Conservation (phyloP, 2,113 vertebrate genomes). For the Eira barbara region DNA sequence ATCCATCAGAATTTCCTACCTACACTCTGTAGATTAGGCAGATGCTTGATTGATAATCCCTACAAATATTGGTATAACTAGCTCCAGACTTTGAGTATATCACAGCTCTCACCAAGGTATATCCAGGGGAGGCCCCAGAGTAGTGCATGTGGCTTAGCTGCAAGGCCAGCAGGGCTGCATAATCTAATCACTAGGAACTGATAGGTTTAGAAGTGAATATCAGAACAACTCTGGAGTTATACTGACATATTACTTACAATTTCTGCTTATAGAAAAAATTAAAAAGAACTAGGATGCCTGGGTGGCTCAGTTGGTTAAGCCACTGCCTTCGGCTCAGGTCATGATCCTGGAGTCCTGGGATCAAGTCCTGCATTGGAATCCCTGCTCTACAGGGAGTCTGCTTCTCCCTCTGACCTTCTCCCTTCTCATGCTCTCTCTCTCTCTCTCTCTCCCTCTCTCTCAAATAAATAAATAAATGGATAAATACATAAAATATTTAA, state of each 20-base stretch:
- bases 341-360: too few relatives aligned
- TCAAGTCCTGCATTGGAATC: too few relatives aligned
- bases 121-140: background rate
- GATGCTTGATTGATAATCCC: conserved; percentile 45
- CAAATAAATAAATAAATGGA: too few relatives aligned
- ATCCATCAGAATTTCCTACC: background rate
- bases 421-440: too few relatives aligned
- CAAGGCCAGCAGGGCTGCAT: background rate
- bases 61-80: conserved; percentile 21
- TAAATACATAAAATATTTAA: too few relatives aligned
- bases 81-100: background rate
- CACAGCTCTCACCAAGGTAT: conserved; percentile 3
- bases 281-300: background rate
- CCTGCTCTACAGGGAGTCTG: too few relatives aligned
- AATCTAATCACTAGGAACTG: background rate
- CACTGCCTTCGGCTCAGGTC: too few relatives aligned
- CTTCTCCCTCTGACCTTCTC: too few relatives aligned
- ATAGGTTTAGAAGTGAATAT: background rate
- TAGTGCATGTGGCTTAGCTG: background rate
- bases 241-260: background rate
- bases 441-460: too few relatives aligned
- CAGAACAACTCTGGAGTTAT: background rate
- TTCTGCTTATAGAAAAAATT: background rate
- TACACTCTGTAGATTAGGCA: conserved; percentile 4
- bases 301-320: too few relatives aligned